Evolutionary conservation across 1,140 invertebrate species (phyloP).

Genomic region (Ctenoplectra terminalis): DNA sequence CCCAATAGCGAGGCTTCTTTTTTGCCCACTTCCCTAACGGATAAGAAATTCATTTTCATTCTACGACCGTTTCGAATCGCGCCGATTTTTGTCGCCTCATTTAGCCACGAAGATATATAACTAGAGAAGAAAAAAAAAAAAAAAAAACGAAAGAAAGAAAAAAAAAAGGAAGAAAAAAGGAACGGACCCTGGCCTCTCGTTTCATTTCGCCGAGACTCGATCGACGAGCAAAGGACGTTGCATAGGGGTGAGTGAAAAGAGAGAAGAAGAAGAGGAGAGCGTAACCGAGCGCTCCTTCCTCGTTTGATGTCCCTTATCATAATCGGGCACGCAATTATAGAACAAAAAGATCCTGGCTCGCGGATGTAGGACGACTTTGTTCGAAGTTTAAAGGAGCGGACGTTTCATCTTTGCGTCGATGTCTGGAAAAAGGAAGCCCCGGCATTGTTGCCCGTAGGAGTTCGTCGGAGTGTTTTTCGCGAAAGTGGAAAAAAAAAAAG

Average conservation of each 20-base stretch:
- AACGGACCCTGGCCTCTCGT: neutral
- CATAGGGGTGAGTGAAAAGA: too few species aligned
- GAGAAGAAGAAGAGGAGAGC: neutral
- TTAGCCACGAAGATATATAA: slow-evolving; percentile 1
- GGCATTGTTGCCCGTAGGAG: slow-evolving; percentile 55
- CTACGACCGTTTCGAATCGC: slow-evolving; percentile 16
- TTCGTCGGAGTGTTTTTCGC: slow-evolving; percentile 19
- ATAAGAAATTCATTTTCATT: slow-evolving; percentile 48
- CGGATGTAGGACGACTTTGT: slow-evolving; percentile 40
- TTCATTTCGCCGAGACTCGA: neutral
- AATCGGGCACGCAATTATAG: slow-evolving; percentile 56
- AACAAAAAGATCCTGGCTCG: slow-evolving; percentile 52
- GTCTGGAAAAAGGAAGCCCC: neutral
- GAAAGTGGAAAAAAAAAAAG: neutral
- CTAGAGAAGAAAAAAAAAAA: neutral
- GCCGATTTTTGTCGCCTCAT: slow-evolving; percentile 20
- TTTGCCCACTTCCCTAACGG: neutral
- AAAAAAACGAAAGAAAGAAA: neutral
- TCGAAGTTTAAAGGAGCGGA: slow-evolving; percentile 46
- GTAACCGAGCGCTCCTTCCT: neutral
- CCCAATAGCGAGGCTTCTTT: neutral
- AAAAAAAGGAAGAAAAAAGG: neutral
- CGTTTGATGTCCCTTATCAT: slow-evolving; percentile 59
- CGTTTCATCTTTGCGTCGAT: slow-evolving; percentile 54
- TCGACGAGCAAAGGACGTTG: neutral